These are phyloP conservation scores for Tetrapedia diversipes DNA, from an alignment of 2,888 invertebrate genomes.

Conservation along the genomic window DNA sequence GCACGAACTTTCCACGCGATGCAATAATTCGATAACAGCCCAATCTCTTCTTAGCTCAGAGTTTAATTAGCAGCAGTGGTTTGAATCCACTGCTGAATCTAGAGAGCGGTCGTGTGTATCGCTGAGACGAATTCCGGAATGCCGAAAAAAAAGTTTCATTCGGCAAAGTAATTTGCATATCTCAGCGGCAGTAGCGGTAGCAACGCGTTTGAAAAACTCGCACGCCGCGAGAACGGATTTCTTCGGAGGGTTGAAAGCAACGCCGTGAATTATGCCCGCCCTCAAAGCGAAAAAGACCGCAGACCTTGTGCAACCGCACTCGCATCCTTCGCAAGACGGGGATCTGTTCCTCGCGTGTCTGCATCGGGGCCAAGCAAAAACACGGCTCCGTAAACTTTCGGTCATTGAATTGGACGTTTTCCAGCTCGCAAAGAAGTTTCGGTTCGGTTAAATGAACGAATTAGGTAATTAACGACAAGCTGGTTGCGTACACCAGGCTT, in stretches of 20 bases:
- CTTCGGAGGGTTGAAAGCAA: slow-evolving; percentile 15
- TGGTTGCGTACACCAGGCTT: neutral
- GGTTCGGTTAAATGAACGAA: slow-evolving; percentile 10
- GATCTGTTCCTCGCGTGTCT: slow-evolving; percentile 1
- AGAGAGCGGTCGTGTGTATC: neutral
- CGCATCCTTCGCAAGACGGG: slow-evolving; percentile 23
- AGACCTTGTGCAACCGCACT: slow-evolving; percentile 17
- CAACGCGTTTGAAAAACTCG: slow-evolving; percentile 6
- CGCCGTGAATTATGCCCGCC: slow-evolving; percentile 7
- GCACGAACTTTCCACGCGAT: too few species aligned
- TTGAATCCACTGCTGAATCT: neutral
- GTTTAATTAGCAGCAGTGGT: neutral
- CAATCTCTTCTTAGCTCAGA: too few species aligned
- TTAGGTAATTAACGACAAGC: slow-evolving; percentile 23
- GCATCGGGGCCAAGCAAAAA: slow-evolving; percentile 33
- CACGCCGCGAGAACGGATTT: neutral
- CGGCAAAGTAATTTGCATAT: slow-evolving; percentile 22
- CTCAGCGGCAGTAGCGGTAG: too few species aligned
- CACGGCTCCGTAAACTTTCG: slow-evolving; percentile 7
- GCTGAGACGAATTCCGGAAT: neutral
- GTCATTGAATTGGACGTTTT: neutral
- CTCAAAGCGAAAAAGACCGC: slow-evolving; percentile 43
- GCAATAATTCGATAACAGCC: too few species aligned
- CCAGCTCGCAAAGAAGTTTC: too few species aligned
- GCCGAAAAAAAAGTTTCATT: slow-evolving; percentile 23